Evolutionary conservation across 1,140 invertebrate species (phyloP).

Genomic region (Trichoplusia ni): DNA sequence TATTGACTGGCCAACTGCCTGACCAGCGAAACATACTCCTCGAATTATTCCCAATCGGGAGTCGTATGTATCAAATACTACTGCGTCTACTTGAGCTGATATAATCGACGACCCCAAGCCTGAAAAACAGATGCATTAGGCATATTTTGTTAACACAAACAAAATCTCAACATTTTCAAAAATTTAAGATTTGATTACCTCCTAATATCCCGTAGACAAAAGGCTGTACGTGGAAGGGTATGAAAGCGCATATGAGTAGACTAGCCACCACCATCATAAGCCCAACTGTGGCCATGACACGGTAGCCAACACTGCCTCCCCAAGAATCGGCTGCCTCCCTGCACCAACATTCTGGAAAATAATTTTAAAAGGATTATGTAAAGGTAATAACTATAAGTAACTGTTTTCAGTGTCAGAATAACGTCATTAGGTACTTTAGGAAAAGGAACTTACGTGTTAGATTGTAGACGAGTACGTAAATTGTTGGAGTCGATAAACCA

Average conservation of each 20-base stretch:
- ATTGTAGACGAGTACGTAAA: conserved; percentile 60
- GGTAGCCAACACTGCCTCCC: conserved; percentile 63
- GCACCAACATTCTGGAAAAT: conserved; percentile 74
- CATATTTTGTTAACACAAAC: neutral
- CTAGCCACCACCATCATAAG: conserved; percentile 53
- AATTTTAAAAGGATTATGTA: neutral
- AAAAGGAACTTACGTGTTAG: conserved; percentile 75
- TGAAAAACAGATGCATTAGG: conserved; percentile 45
- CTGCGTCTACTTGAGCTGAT: conserved; percentile 74
- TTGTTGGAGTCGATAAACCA: conserved; percentile 56
- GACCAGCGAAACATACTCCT: conserved; percentile 64
- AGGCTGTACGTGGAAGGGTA: conserved; percentile 54
- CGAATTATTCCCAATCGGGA: conserved; percentile 59
- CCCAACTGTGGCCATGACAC: conserved; percentile 66
- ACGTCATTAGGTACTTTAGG: too few relatives aligned
- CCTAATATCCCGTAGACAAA: conserved; percentile 66
- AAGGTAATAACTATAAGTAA: too few relatives aligned
- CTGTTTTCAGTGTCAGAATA: too few relatives aligned
- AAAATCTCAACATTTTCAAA: neutral
- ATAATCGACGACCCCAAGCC: conserved; percentile 74
- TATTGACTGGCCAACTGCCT: conserved; percentile 69
- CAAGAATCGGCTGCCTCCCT: conserved; percentile 77
- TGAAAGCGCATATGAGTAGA: conserved; percentile 58
- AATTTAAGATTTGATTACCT: conserved; percentile 48
- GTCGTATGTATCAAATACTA: conserved; percentile 75